Conservation (phyloP, 2,113 vertebrate genomes). For the Theristicus caerulescens region DNA sequence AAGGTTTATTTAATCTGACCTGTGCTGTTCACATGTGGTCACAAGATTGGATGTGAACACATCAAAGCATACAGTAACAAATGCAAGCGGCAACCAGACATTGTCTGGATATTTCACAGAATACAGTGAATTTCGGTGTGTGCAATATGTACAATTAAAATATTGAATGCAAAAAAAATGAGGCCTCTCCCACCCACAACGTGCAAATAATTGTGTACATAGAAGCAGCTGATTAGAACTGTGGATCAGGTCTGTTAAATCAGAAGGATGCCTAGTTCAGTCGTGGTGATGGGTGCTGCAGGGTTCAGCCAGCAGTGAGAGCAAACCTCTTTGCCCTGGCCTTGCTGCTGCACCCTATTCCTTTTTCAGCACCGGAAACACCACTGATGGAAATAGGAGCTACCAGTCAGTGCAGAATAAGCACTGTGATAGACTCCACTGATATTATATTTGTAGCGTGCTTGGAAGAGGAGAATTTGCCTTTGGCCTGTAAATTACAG, state of each 20-base stretch:
- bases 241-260: neutral
- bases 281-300: neutral
- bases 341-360: neutral
- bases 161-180: neutral
- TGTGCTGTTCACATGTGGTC: neutral
- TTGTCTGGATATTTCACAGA: neutral
- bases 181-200: neutral
- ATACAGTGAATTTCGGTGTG: neutral
- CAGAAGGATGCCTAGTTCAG: neutral
- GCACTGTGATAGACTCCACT: neutral
- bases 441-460: neutral
- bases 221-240: neutral
- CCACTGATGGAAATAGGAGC: neutral
- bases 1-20: neutral
- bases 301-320: neutral
- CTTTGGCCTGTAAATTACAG: neutral
- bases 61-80: neutral
- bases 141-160: neutral
- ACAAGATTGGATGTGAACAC: neutral
- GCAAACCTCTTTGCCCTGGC: neutral
- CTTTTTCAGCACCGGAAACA: neutral
- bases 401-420: neutral
- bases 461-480: neutral
- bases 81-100: neutral
- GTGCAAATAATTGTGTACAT: neutral